Evolutionary conservation across 2,888 invertebrate genomes (phyloP).

Genomic region (Amblyjoppa fuscipennis): DNA sequence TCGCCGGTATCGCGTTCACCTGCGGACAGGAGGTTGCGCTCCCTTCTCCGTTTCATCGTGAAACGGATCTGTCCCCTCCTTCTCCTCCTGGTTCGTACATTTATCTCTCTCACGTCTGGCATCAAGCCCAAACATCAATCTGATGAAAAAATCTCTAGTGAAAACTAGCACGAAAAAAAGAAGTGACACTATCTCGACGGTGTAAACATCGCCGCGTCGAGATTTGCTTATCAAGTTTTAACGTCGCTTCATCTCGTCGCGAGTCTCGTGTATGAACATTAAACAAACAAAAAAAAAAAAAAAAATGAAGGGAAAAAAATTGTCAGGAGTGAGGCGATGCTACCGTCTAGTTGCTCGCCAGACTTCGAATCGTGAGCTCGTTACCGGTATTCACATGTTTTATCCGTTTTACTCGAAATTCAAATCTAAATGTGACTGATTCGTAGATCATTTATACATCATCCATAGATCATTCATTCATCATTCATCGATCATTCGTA

Average conservation of each 20-base stretch:
- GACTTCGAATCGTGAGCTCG: constrained; percentile 55
- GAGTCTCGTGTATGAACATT: constrained; percentile 35
- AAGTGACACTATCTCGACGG: constrained; percentile 46
- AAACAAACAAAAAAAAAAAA: background rate
- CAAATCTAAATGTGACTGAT: background rate
- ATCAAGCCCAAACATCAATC: constrained; percentile 28
- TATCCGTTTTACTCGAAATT: background rate
- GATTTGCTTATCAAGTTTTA: constrained; percentile 65
- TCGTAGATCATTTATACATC: background rate
- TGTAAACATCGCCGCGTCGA: constrained; percentile 64
- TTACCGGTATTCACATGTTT: background rate
- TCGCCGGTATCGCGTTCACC: constrained; percentile 15
- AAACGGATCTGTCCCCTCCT: constrained; percentile 8
- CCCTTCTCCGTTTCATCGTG: constrained; percentile 35
- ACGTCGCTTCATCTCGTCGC: constrained; percentile 58
- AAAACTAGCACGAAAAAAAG: constrained; percentile 29
- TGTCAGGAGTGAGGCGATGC: background rate
- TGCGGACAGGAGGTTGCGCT: constrained; percentile 24
- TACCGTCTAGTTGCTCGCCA: constrained; percentile 55
- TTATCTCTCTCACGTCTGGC: constrained; percentile 4
- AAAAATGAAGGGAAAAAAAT: background rate
- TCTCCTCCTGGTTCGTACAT: background rate
- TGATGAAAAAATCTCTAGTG: constrained; percentile 40
- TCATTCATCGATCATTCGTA: no score
- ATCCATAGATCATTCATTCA: no score